These are phyloP conservation scores for Agrypnus murinus DNA, from an alignment of 2,888 invertebrate species.

Conservation along the genomic window DNA sequence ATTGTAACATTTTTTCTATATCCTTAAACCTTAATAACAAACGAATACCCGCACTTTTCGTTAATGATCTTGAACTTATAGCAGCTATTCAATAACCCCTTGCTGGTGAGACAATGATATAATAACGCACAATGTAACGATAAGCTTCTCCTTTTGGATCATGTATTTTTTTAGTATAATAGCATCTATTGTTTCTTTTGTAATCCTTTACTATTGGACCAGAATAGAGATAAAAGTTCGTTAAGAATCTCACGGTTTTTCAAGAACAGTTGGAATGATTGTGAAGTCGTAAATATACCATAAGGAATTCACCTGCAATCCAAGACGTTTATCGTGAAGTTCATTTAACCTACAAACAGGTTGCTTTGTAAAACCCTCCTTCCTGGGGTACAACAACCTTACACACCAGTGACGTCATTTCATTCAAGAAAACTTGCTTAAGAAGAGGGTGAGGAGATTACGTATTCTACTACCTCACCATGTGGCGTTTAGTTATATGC, in stretches of 20 bases:
- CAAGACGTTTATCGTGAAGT: not conserved
- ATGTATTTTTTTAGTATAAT: constrained; percentile 23
- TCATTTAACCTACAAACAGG: constrained; percentile 43
- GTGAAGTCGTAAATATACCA: too few species aligned
- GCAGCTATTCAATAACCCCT: constrained; percentile 45
- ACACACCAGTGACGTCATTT: constrained; percentile 50
- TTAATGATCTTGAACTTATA: constrained; percentile 49
- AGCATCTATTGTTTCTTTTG: constrained; percentile 5
- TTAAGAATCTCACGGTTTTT: constrained; percentile 14
- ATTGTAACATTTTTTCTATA: constrained; percentile 15
- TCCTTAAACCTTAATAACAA: constrained; percentile 35
- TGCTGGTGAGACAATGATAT: constrained; percentile 31
- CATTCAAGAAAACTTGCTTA: constrained; percentile 46
- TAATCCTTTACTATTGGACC: constrained; percentile 27
- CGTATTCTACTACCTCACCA: too few species aligned
- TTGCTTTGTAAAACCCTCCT: constrained; percentile 34
- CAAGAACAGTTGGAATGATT: not conserved
- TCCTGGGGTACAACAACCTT: constrained; percentile 24
- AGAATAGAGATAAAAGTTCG: constrained; percentile 2
- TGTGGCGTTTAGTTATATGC: too few species aligned
- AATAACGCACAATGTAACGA: constrained; percentile 26
- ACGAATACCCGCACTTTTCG: constrained; percentile 48
- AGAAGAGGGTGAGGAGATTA: not conserved
- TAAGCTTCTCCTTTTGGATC: constrained; percentile 5
- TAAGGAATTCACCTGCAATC: constrained; percentile 29